Evolutionary conservation across 2,113 vertebrate species (phyloP).

Genomic region (Ammodytes marinus): DNA sequence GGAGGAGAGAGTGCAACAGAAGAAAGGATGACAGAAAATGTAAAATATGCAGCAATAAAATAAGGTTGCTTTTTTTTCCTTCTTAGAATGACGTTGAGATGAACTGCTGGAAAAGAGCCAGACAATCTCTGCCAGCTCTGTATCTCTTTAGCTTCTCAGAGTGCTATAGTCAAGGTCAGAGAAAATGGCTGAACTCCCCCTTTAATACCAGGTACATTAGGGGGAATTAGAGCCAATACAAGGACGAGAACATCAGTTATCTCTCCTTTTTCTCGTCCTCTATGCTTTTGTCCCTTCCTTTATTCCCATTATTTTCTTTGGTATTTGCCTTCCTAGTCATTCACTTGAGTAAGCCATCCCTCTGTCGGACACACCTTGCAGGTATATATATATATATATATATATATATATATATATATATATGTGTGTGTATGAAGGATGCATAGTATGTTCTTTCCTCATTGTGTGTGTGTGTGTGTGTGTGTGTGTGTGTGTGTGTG

Average conservation of each 20-base stretch:
- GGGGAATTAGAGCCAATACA: constrained; percentile 76
- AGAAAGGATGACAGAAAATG: constrained; percentile 45
- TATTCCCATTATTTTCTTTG: constrained; percentile 8
- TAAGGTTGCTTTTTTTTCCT: constrained; percentile 34
- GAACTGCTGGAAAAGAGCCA: constrained; percentile 69
- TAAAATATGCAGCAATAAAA: constrained; percentile 66
- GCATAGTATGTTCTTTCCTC: constrained; percentile 20
- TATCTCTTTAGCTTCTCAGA: constrained; percentile 55
- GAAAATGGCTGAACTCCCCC: constrained; percentile 80
- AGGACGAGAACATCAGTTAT: constrained; percentile 73
- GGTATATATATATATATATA: constrained; percentile 38
- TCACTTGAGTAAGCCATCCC: neutral
- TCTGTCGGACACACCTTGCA: constrained; percentile 4
- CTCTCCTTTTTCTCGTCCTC: constrained; percentile 54
- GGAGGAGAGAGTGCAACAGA: constrained; percentile 9
- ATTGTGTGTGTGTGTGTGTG: neutral
- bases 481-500: neutral
- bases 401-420: constrained; percentile 29
- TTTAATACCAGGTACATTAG: constrained; percentile 79
- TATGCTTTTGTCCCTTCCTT: constrained; percentile 25
- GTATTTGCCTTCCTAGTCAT: neutral
- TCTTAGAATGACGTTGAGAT: constrained; percentile 49
- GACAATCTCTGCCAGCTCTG: constrained; percentile 59
- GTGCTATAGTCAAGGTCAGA: constrained; percentile 78
- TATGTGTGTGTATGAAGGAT: constrained; percentile 37